Evolutionary conservation across 1,140 invertebrate genomes (phyloP), one percentile per base, ranked within the genome.

Genomic region (Mya arenaria): DNA sequence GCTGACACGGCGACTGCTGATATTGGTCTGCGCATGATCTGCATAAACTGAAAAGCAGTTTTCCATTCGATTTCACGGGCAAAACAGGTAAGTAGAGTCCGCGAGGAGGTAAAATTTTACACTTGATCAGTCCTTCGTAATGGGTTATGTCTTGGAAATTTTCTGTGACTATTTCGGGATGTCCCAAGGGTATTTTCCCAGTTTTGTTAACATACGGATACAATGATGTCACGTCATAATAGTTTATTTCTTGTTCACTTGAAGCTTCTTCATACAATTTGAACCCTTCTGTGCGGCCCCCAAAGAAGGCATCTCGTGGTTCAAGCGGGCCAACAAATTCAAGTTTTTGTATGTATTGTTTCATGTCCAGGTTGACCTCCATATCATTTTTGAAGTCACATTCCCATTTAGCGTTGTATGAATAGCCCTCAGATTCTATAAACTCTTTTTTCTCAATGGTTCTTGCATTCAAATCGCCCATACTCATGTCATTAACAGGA

Each of bases 401-500:
- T 37, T 65, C 62, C 62, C 62, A 65, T 19, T 34, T 65, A n/a
- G 44, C 13, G 13, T 48, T 48, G 44, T 48, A 65, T 10, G 23
- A 34, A 32, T 65, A 65, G 6, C 62, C 62, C 10, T 17, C 4
- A 23, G 13, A 17, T 65, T 65, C 62, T 23, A 65, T 17, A 65
- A 19, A 65, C 30, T 13, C 6, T 32, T 36, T 65, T 37, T 65
- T 32, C 23, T 65, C 62, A 34, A 65, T 6, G 39, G 52, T 77
- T 66, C 19, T 39, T 25, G 77, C 55, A 34, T 32, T 79, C 25
- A 68, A 30, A 41, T 85, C 82, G 28, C 19, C 39, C 36, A 86
- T 68, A 17, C 39, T 44, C 32, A 52, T 19, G 25, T 44, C 36
- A 17, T 23, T 83, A n/a, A 39, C 5, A 8, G 39, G 63, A 25